Percentiles rank a stretch among this genome's conserved stretches.
Conservation (phyloP, 2,797 vertebrate species). For the Sebastolobus alascanus region DNA sequence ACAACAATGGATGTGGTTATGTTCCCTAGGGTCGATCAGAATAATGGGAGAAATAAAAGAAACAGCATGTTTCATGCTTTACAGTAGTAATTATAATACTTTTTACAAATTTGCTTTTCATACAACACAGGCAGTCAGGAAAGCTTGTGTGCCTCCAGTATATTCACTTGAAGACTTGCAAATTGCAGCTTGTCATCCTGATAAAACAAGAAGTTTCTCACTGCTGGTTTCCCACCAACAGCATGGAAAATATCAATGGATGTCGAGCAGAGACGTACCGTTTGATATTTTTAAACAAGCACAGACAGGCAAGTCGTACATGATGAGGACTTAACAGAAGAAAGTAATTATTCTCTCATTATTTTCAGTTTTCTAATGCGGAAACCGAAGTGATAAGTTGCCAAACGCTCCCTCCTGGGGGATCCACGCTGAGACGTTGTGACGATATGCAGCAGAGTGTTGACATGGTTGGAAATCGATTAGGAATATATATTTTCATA, state of each 20-base stretch:
- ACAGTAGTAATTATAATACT: slow-evolving; percentile 29
- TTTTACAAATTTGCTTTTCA: slow-evolving; percentile 13
- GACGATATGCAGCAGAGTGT: slow-evolving; percentile 51
- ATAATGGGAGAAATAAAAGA: slow-evolving; percentile 12
- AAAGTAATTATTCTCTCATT: slow-evolving; percentile 64
- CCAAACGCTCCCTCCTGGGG: slow-evolving; percentile 39
- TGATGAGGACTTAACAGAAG: slow-evolving; percentile 34
- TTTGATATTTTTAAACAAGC: slow-evolving; percentile 53
- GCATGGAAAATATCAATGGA: slow-evolving; percentile 33
- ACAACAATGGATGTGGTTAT: background rate
- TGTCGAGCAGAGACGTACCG: slow-evolving; percentile 4
- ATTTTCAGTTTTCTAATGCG: slow-evolving; percentile 47
- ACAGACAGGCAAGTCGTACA: slow-evolving; percentile 18
- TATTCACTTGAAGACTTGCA: slow-evolving; percentile 37
- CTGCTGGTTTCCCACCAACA: slow-evolving; percentile 23
- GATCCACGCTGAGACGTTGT: slow-evolving; percentile 53
- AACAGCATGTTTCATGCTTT: slow-evolving; percentile 6
- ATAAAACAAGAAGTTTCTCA: slow-evolving; percentile 43
- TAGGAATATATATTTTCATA: slow-evolving; percentile 52
- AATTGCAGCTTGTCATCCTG: slow-evolving; percentile 47
- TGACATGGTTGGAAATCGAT: slow-evolving; percentile 72
- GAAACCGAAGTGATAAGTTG: slow-evolving; percentile 39
- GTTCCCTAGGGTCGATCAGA: background rate
- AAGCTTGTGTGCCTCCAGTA: slow-evolving; percentile 10
- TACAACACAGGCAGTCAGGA: slow-evolving; percentile 22